Evolutionary conservation across 2,888 invertebrate genomes (phyloP).

Genomic region (Philereme transversata): DNA sequence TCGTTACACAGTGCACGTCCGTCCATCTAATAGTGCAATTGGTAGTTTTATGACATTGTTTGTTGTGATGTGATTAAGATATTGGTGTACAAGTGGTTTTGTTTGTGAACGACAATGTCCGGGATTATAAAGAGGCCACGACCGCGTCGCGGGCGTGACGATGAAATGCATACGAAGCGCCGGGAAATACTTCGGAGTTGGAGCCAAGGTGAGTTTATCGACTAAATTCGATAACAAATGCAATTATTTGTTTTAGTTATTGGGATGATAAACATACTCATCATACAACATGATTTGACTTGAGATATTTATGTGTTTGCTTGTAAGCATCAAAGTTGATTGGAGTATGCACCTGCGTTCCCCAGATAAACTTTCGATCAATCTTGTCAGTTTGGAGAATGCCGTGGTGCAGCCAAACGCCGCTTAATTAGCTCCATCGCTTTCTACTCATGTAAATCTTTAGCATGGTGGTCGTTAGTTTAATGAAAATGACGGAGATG

Average conservation of each 20-base stretch:
- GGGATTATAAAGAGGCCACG: slow-evolving; percentile 64
- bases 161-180: slow-evolving; percentile 67
- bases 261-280: no score
- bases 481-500: slow-evolving; percentile 44
- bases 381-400: slow-evolving; percentile 27
- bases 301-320: slow-evolving; percentile 1
- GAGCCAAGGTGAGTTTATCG: slow-evolving; percentile 69
- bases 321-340: slow-evolving; percentile 8
- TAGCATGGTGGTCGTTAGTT: slow-evolving; percentile 42
- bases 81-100: slow-evolving; percentile 40
- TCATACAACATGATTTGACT: neutral
- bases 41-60: slow-evolving; percentile 47
- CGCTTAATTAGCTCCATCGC: slow-evolving; percentile 39
- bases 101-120: slow-evolving; percentile 58
- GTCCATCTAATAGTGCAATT: slow-evolving; percentile 53
- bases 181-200: slow-evolving; percentile 74
- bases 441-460: slow-evolving; percentile 49
- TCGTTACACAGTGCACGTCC: slow-evolving; percentile 70
- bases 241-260: no score
- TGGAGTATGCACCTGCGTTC: slow-evolving; percentile 21
- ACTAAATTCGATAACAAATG: neutral
- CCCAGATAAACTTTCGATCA: slow-evolving; percentile 29
- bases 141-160: slow-evolving; percentile 69
- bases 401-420: slow-evolving; percentile 29
- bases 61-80: slow-evolving; percentile 57